Percentiles rank a stretch among this genome's conserved stretches.
phyloP scores from a whole-genome alignment of 2,113 vertebrate species.

The Aphyosemion australe region DNA sequence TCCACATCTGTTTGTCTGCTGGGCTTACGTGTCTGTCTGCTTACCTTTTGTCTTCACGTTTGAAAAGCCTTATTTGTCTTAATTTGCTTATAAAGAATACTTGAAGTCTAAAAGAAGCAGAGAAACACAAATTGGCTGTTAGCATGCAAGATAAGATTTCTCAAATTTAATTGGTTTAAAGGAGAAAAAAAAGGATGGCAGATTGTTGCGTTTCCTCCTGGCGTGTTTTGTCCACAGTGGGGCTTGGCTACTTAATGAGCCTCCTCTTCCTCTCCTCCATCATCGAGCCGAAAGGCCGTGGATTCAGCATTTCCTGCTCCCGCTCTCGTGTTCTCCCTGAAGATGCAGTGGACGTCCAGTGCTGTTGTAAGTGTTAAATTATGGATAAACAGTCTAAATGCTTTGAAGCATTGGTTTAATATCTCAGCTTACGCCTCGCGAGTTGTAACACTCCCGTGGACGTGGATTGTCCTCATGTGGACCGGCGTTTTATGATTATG shows the following conservation, averaged over 20 bases:
- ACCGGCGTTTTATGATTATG: constrained; percentile 67
- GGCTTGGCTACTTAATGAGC: constrained; percentile 77
- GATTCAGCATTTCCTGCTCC: constrained; percentile 76
- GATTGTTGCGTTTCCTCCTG: constrained; percentile 60
- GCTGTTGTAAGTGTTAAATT: constrained; percentile 82
- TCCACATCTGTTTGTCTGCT: constrained; percentile 14
- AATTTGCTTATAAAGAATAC: constrained; percentile 66
- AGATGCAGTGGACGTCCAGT: constrained; percentile 69
- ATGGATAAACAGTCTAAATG: constrained; percentile 81
- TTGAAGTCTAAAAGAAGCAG: constrained; percentile 62
- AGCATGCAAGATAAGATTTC: constrained; percentile 69
- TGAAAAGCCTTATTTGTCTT: constrained; percentile 42
- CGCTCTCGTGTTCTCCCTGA: constrained; percentile 69
- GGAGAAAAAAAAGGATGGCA: constrained; percentile 45
- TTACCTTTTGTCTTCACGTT: constrained; percentile 31
- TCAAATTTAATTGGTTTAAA: constrained; percentile 80
- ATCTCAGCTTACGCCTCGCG: constrained; percentile 64
- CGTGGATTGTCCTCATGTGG: constrained; percentile 68
- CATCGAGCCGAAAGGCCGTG: constrained; percentile 68
- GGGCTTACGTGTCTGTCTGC: constrained; percentile 16
- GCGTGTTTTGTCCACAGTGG: constrained; percentile 70
- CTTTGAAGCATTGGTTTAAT: constrained; percentile 83
- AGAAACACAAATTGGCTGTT: constrained; percentile 71
- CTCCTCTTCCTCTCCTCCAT: constrained; percentile 71
- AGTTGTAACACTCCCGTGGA: constrained; percentile 68